Evolutionary conservation across 1,140 invertebrate genomes (phyloP).

Genomic region (Drosophila ficusphila): DNA sequence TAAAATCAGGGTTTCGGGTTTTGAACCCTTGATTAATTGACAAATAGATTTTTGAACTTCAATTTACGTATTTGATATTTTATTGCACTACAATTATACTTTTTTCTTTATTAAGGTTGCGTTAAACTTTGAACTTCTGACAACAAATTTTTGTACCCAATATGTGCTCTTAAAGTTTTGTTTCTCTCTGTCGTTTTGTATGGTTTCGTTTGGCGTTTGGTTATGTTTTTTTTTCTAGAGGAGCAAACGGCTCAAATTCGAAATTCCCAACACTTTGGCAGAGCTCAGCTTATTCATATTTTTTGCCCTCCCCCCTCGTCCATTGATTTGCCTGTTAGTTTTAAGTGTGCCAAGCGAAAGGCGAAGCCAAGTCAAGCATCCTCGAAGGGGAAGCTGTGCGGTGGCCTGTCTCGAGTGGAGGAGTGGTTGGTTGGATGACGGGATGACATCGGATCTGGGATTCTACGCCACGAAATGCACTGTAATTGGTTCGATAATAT

Average conservation of each 20-base stretch:
- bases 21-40: no score
- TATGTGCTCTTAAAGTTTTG: not conserved
- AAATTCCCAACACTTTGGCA: constrained; percentile 37
- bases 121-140: no score
- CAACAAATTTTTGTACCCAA: no score
- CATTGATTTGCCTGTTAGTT: constrained; percentile 77
- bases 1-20: no score
- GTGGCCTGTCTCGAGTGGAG: constrained; percentile 26
- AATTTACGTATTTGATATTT: no score
- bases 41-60: no score
- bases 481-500: constrained; percentile 77
- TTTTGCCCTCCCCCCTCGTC: constrained; percentile 16
- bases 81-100: no score
- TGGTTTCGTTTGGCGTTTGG: constrained; percentile 19
- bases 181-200: not conserved
- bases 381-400: constrained; percentile 18
- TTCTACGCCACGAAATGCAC: constrained; percentile 36
- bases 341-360: constrained; percentile 75
- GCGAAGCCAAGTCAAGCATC: constrained; percentile 66
- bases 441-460: constrained; percentile 30
- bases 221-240: constrained; percentile 39
- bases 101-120: no score
- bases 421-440: constrained; percentile 29
- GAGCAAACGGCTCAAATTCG: constrained; percentile 46
- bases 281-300: constrained; percentile 64